These are phyloP conservation scores for Nibea albiflora DNA, from an alignment of 2,113 vertebrate genomes.

Conservation along the genomic window DNA sequence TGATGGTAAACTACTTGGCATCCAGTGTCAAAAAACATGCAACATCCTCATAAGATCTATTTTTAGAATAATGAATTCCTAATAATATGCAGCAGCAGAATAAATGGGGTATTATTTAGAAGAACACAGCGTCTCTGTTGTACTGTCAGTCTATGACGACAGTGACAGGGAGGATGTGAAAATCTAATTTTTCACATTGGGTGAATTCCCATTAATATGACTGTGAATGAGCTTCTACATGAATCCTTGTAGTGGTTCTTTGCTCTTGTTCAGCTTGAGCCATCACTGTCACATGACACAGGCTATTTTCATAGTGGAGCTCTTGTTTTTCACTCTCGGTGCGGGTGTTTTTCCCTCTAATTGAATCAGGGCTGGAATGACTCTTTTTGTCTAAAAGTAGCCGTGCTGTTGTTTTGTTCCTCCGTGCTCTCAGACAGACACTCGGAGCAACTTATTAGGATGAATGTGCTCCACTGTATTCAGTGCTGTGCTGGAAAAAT, in stretches of 20 bases:
- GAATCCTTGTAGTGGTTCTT: background rate
- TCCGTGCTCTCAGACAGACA: background rate
- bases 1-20: too few relatives aligned
- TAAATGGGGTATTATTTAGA: background rate
- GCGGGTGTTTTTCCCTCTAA: constrained; percentile 28
- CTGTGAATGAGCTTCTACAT: background rate
- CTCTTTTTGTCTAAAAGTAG: constrained; percentile 33
- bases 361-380: constrained; percentile 35
- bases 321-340: constrained; percentile 27
- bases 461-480: constrained; percentile 8
- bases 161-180: background rate
- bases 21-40: background rate
- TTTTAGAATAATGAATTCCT: too few relatives aligned
- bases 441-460: background rate
- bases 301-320: constrained; percentile 4
- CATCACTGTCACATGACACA: constrained; percentile 26
- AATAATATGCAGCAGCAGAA: background rate
- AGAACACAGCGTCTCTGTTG: background rate
- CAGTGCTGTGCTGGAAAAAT: background rate
- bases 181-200: background rate
- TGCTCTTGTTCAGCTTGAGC: background rate
- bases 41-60: too few relatives aligned
- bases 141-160: background rate
- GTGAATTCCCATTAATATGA: background rate
- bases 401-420: background rate